These are phyloP conservation scores for Cantharis rustica DNA, from an alignment of 2,888 invertebrate genomes.

Conservation along the genomic window DNA sequence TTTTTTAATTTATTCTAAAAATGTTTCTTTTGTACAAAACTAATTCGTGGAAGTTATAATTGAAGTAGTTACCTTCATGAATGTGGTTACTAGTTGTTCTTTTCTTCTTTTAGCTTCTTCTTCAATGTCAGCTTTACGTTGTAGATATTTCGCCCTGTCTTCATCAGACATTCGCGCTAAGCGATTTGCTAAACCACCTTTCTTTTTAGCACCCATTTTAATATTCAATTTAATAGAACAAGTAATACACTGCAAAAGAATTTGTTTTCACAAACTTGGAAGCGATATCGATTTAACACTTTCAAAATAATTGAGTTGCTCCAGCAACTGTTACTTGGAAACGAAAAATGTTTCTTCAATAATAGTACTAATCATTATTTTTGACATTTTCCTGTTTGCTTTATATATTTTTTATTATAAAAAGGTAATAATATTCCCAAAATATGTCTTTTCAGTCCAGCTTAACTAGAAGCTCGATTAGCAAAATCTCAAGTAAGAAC, in stretches of 20 bases:
- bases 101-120: slow-evolving; percentile 80
- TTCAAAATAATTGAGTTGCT: not conserved
- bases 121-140: slow-evolving; percentile 80
- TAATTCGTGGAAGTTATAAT: not conserved
- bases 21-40: slow-evolving; percentile 8
- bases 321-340: not conserved
- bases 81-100: slow-evolving; percentile 77
- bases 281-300: not conserved
- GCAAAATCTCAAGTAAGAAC: not conserved
- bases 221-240: not conserved
- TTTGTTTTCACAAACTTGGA: not conserved
- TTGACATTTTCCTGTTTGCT: not conserved
- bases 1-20: slow-evolving; percentile 80
- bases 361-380: not conserved
- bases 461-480: not conserved
- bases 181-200: slow-evolving; percentile 75
- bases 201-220: slow-evolving; percentile 59
- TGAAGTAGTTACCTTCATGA: slow-evolving; percentile 69
- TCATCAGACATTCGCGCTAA: slow-evolving; percentile 85
- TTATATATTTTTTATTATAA: too few species aligned
- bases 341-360: not conserved
- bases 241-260: not conserved
- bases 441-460: not conserved
- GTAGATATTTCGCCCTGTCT: slow-evolving; percentile 78
- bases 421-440: not conserved